Percentiles rank a stretch among this genome's conserved stretches.
Conservation (phyloP, 2,113 vertebrate species). For the Pomatorhinus ruficollis region DNA sequence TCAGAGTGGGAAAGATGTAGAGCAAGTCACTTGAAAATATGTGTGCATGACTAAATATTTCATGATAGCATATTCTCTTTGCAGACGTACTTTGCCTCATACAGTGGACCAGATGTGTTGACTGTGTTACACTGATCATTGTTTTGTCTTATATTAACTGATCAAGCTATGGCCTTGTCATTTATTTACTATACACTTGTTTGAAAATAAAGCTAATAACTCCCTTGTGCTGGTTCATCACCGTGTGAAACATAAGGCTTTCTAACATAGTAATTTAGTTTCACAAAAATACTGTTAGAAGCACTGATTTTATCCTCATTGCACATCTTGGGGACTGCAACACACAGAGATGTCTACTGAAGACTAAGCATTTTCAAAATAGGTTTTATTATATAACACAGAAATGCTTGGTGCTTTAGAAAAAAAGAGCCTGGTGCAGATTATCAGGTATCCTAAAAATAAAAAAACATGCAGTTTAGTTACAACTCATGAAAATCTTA, state of each 20-base stretch:
- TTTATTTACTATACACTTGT: not conserved
- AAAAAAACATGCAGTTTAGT: not conserved
- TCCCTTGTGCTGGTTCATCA: not conserved
- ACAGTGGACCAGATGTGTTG: not conserved
- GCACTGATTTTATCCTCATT: not conserved
- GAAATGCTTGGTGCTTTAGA: not conserved
- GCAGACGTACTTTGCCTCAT: not conserved
- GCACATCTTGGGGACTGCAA: not conserved
- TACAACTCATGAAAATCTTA: not conserved
- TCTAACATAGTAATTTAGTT: not conserved
- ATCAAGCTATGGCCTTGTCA: not conserved
- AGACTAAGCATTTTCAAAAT: not conserved
- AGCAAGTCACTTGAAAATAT: not conserved
- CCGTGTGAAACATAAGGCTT: not conserved
- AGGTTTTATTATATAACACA: not conserved
- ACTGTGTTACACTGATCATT: not conserved
- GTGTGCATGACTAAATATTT: not conserved
- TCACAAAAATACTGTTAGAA: not conserved
- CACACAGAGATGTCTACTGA: not conserved
- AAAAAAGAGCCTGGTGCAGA: not conserved
- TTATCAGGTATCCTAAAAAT: not conserved
- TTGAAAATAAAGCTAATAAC: not conserved
- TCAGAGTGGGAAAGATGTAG: not conserved
- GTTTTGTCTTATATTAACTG: not conserved
- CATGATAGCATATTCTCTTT: not conserved